Percentiles rank a stretch among this genome's conserved stretches.
These are phyloP conservation scores for Ophion ellenae DNA, from an alignment of 2,888 invertebrate species.

Conservation along the genomic window DNA sequence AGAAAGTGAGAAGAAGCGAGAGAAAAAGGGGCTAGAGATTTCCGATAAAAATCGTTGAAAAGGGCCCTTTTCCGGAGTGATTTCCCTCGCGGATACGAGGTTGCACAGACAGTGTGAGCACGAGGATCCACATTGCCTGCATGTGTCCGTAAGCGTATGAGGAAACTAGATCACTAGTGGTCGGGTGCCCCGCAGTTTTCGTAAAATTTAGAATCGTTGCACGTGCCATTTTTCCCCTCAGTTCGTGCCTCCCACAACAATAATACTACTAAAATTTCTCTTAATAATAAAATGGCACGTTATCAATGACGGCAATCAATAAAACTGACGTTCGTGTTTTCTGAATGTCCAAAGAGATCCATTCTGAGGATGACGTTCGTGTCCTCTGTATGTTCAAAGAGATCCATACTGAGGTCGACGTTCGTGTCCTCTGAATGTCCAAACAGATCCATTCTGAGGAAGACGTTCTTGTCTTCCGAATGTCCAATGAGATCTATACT, in stretches of 20 bases:
- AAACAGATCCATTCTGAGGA: neutral
- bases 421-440: neutral
- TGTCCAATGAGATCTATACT: neutral
- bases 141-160: no score
- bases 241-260: neutral
- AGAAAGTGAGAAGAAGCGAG: neutral
- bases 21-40: constrained; percentile 61
- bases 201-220: constrained; percentile 14
- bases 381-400: neutral
- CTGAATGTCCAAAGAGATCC: neutral
- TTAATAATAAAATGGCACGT: neutral
- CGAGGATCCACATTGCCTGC: constrained; percentile 21
- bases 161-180: neutral
- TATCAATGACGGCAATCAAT: neutral
- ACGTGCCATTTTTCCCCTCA: neutral
- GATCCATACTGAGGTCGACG: neutral
- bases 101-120: constrained; percentile 6
- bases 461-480: no score
- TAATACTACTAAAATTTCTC: neutral
- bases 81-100: constrained; percentile 55
- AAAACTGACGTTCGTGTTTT: neutral
- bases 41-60: constrained; percentile 70
- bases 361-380: no score
- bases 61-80: constrained; percentile 49
- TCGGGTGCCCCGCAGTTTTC: neutral